Evolutionary conservation across 2,113 vertebrate genomes (phyloP).

Genomic region (Cynopterus brachyotis): DNA sequence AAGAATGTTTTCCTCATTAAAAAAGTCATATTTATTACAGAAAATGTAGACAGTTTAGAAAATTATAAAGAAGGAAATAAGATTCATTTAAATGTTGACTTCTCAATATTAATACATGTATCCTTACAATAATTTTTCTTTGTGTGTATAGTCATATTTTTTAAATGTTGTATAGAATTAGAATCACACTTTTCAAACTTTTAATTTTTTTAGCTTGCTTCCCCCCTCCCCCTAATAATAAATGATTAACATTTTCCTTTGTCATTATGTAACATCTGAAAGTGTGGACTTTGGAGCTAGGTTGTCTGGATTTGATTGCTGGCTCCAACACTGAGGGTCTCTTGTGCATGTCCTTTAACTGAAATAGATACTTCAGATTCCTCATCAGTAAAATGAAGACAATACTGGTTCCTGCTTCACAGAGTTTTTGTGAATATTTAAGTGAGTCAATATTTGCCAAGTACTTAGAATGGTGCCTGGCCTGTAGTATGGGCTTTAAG

Average conservation of each 20-base stretch:
- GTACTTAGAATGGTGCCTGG: neutral
- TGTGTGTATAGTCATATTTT: neutral
- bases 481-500: neutral
- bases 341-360: neutral
- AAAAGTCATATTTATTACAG: neutral
- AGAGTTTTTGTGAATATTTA: constrained; percentile 10
- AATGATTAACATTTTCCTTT: constrained; percentile 48
- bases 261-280: neutral
- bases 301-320: neutral
- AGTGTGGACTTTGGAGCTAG: neutral
- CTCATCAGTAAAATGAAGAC: neutral
- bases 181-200: neutral
- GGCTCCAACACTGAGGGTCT: neutral
- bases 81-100: neutral
- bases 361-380: neutral
- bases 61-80: constrained; percentile 13
- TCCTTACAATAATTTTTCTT: constrained; percentile 20
- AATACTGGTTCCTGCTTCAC: neutral
- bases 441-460: neutral
- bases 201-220: neutral
- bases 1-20: constrained; percentile 39
- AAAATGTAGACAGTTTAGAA: neutral
- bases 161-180: neutral
- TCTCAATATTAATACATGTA: neutral
- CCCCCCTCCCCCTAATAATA: neutral